Evolutionary conservation across 2,888 invertebrate species (phyloP).

Genomic region (Napeogenes inachia): DNA sequence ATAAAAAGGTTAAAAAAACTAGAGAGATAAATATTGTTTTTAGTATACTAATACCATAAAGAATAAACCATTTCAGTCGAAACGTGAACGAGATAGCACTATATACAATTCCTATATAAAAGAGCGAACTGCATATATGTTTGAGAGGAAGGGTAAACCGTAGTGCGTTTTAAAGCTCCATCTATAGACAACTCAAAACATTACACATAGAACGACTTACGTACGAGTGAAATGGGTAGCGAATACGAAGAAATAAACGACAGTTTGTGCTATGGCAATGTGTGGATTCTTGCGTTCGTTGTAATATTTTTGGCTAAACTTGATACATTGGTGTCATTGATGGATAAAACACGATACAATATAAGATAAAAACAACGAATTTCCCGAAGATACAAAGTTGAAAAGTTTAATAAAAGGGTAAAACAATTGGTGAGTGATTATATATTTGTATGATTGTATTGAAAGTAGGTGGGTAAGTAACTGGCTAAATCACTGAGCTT

Average conservation of each 20-base stretch:
- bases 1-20: neutral
- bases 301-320: constrained; percentile 45
- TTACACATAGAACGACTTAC: constrained; percentile 31
- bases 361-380: constrained; percentile 21
- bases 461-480: constrained; percentile 60
- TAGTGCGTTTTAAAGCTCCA: constrained; percentile 29
- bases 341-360: constrained; percentile 29
- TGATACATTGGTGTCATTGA: constrained; percentile 31
- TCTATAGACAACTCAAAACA: constrained; percentile 35
- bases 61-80: too few species aligned
- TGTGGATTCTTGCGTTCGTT: constrained; percentile 53
- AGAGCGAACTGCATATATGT: constrained; percentile 27
- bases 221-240: constrained; percentile 16
- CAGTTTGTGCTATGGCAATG: constrained; percentile 52
- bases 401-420: constrained; percentile 16
- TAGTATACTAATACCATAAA: neutral
- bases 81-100: constrained; percentile 9
- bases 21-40: constrained; percentile 24
- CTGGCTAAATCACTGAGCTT: constrained; percentile 53
- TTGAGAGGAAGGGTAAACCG: constrained; percentile 14
- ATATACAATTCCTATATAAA: constrained; percentile 3
- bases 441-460: constrained; percentile 62
- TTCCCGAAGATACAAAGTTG: constrained; percentile 13
- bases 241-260: constrained; percentile 29
- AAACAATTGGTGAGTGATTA: constrained; percentile 59